Evolutionary conservation across 2,797 vertebrate species (phyloP).

Genomic region (Malacoctenus gilli): DNA sequence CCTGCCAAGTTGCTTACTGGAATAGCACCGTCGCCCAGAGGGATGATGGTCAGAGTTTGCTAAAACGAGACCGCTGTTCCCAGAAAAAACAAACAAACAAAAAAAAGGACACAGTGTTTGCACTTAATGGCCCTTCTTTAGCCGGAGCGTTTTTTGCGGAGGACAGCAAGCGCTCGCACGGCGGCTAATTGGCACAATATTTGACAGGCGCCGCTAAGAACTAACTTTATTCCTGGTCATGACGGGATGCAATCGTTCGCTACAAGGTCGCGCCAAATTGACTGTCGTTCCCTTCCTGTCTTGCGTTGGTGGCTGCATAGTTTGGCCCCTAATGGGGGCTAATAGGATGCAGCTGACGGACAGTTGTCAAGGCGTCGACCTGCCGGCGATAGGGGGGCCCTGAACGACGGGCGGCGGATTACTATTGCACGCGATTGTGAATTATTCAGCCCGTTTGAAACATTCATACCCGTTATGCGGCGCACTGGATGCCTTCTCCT

Average conservation of each 20-base stretch:
- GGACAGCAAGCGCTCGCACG: conserved; percentile 44
- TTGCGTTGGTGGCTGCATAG: conserved; percentile 31
- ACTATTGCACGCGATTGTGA: conserved; percentile 21
- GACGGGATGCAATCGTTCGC: conserved; percentile 43
- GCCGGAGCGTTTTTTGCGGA: conserved; percentile 30
- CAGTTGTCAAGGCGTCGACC: conserved; percentile 37
- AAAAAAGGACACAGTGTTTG: background rate
- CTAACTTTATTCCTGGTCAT: conserved; percentile 45
- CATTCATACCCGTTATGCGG: conserved; percentile 9
- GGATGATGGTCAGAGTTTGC: conserved; percentile 11
- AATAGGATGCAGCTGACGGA: conserved; percentile 43
- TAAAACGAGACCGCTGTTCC: conserved; percentile 31
- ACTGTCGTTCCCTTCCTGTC: conserved; percentile 36
- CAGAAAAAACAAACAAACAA: conserved; percentile 6
- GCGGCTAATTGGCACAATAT: conserved; percentile 52
- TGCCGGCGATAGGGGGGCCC: no score
- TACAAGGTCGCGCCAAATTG: conserved; percentile 54
- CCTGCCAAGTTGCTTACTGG: conserved; percentile 23
- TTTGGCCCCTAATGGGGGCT: conserved; percentile 32
- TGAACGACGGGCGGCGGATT: conserved; percentile 15
- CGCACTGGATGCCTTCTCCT: conserved; percentile 7
- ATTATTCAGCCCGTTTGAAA: conserved; percentile 39
- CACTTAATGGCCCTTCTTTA: conserved; percentile 35
- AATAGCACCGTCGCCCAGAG: conserved; percentile 32
- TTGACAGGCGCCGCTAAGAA: conserved; percentile 46